Base-by-base conservation (phyloP, 2,888 invertebrate genomes). In the Cheilosia grossa region DNA sequence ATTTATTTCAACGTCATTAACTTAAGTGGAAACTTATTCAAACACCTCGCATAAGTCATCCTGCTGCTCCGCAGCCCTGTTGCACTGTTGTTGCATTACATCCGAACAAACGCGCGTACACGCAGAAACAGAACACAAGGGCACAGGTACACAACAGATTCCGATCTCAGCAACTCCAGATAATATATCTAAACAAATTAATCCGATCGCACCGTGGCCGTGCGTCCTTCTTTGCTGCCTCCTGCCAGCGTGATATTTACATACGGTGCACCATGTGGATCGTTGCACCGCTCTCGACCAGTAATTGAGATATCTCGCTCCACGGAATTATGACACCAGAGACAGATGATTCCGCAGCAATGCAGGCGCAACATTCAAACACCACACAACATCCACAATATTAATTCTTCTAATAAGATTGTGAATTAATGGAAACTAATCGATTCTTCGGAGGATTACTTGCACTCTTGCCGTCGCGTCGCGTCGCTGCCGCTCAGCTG, bases 371-470 rank as follows among this genome's bases (percentile, higher is more conserved):
- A 83, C 83, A 83, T 80, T 80, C 74, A 74, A 83, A 80, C 78
- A 82, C 56, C 80, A 80, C 59, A 80, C 80, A 80, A 75, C 81
- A 81, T 70, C 85, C 66, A 77, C 56, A 81, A 77, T 81, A 85
- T 85, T 85, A 85, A 85, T 85, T 81, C 81, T 81, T 85, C 85
- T 85, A 85, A 85, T 85, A 85, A 85, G 85, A 85, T 81, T 75
- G 85, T 85, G 85, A 85, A 85, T 85, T 85, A 85, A 85, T 85
- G 81, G 85, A 85, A 85, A 85, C 81, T 85, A 85, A 85, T 85
- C 85, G 85, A 85, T 85, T 85, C 81, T 81, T 49, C 21, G 44
- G 75, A 75, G 81, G 85, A 85, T 85, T 85, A 85, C 85, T 72
- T 44, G n/a, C 42, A n/a, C 42, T n/a, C 5, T 15, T 17, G n/a